Evolutionary conservation across 2,888 invertebrate genomes (phyloP), one percentile per base, ranked within the genome.

Genomic region (Schrankia costaestrigalis): DNA sequence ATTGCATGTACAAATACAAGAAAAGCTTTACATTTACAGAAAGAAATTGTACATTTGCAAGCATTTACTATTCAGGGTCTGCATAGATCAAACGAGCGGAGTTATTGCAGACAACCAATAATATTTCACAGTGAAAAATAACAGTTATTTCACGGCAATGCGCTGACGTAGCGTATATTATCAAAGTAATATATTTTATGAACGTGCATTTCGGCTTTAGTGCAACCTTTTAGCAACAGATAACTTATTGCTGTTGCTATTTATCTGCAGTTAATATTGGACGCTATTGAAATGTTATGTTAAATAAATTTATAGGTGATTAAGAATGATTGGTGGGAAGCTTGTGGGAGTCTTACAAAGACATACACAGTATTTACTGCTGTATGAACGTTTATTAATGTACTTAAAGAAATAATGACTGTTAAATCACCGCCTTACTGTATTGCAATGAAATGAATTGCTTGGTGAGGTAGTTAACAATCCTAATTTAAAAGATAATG

Each of bases 151-250:
- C 3, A n/a, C 11, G 17, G 14, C 41, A 37, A 44, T 33, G 36
- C 31, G 48, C 35, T 48, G 41, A 48, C 37, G 42, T 35, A 23
- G 36, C 12, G 12, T 38, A 31, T 9, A 32, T 39, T 28, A 32
- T 37, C 24, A 18, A 41, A 33, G n/a, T 17, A 9, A 34, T 39
- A 22, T 31, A 41, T 35, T 50, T 35, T 24, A 40, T 25, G 17
- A 21, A 9, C 4, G n/a, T 26, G 14, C 34, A 35, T 17, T 52
- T 37, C 21, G 11, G 27, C 11, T 31, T 26, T 21, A 19, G 15
- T 46, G 25, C 22, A 26, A 28, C 29, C 17, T 26, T 28, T 31
- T 25, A 28, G 14, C n/a, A n/a, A n/a, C 10, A 24, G 26, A 37
- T 47, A 53, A 53, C 9, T 33, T 37, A 34, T 25, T 38, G 14